Evolutionary conservation across 2,113 vertebrate species (phyloP), one percentile per base, ranked within the genome.

Genomic region (Microtus oregoni): DNA sequence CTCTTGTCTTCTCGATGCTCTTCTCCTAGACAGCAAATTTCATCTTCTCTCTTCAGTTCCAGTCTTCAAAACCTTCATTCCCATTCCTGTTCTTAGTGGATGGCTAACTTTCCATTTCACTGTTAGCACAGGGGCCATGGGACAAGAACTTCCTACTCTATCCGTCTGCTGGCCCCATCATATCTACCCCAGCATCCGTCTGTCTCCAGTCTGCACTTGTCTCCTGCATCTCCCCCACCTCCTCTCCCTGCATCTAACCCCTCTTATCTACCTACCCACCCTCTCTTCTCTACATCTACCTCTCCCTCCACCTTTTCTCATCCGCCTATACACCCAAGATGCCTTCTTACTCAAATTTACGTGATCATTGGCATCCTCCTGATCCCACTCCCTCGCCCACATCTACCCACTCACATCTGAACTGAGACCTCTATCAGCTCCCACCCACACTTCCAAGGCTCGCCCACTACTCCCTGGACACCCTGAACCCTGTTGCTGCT

Each of bases 401-500:
- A 38, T n/a, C 77, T 22, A 35, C 58, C 55, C 50, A 20, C 41
- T 35, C 9, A 38, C 6, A 7, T 47, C 52, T 24, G 8, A 0
- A 5, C 28, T 22, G 35, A 4, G 24, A 20, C 7, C 14, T 38
- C 11, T 2, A 3, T 24, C 22, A 7, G 65, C n/a, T 19, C 38
- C 32, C 10, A 24, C 12, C 47, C 20, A 52, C 0, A 0, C 44
- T n/a, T 50, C 24, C 10, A 30, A 83, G 79, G 32, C 17, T 3
- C 2, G 2, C 14, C 22, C 28, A 5, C 52, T 73, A 7, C 3
- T 15, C 19, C 6, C 26, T 4, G 1, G 7, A 7, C 14, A 55
- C 8, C 72, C 68, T 10, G 19, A 5, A 22, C 58, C 44, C 81
- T 47, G 58, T 1, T 11, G 4, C 19, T 63, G 30, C 65, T 47